Evolutionary conservation across 1,140 invertebrate genomes (phyloP), one percentile per base, ranked within the genome.

Genomic region (Papilio polytes): DNA sequence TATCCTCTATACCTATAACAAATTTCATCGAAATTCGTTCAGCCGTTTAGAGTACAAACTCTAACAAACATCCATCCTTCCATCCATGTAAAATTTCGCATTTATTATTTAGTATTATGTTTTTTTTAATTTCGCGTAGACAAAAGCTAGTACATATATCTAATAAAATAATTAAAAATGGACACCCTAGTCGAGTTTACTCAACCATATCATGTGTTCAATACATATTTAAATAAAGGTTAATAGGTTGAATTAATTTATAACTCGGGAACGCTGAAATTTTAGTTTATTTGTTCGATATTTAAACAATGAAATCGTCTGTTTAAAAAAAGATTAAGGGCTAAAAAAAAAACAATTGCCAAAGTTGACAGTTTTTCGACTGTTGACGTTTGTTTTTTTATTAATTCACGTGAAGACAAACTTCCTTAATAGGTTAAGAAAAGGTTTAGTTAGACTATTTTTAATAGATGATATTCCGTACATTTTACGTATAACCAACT

Each of bases 161-260:
- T 48, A 48, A 10, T 48, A 10, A 48, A 48, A 44, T n/a, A 20
- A 41, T 63, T 78, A 9, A n/a, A 59, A 59, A 78, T 78, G 41
- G 59, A 15, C n/a, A 51, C 53, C 26, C 76, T 31, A 51, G 66
- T 72, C 63, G 80, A 83, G 87, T 89, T 87, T 85, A 85, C 85
- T 89, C 85, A 86, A 87, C 85, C 87, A 83, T 79, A 77, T 82
- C 76, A 78, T 78, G 77, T 83, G 80, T 81, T 44, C 82, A 85
- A 87, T 86, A 84, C 84, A 85, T 88, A 88, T 87, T 86, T 81
- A 89, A 86, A 86, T 86, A n/a, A 18, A 72, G 86, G 84, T 86
- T 70, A 77, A 80, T 77, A 85, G 83, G 86, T 87, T 78, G 80
- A 70, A 66, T 78, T 46, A 18, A 78, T 78, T 78, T 78, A 66